Evolutionary conservation across 1,140 invertebrate species (phyloP).

Genomic region (Meloidogyne hapla): DNA sequence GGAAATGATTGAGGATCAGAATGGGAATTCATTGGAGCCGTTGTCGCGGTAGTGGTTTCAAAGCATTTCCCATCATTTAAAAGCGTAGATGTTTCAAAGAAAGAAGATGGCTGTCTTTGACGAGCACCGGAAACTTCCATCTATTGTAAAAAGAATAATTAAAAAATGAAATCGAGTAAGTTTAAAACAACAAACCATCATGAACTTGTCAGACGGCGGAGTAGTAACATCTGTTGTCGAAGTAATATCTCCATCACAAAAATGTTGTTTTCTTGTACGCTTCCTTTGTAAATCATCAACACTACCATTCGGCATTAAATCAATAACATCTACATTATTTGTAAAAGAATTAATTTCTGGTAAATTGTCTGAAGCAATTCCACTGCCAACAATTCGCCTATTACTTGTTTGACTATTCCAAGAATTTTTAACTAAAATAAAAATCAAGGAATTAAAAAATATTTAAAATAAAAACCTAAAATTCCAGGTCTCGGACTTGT

Average conservation of each 20-base stretch:
- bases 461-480: conserved; percentile 23
- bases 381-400: not conserved
- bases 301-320: not conserved
- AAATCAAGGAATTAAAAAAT: not conserved
- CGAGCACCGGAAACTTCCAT: not conserved
- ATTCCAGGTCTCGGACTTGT: conserved; percentile 35
- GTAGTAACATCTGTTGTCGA: not conserved
- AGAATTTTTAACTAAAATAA: conserved; percentile 8
- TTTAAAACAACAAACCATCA: conserved; percentile 14
- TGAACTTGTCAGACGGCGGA: conserved; percentile 27
- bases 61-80: not conserved
- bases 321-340: not conserved
- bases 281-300: conserved; percentile 32
- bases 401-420: conserved; percentile 14
- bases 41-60: not conserved
- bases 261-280: conserved; percentile 31
- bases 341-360: not conserved
- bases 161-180: not conserved
- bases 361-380: conserved; percentile 14
- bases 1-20: not conserved
- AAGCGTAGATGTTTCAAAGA: not conserved
- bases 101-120: not conserved
- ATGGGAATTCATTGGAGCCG: not conserved
- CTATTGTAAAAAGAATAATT: not conserved
- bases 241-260: not conserved